Percentiles rank a stretch among this genome's conserved stretches.
Conservation (phyloP, 2,113 vertebrate species). For the Myiozetetes cayanensis region DNA sequence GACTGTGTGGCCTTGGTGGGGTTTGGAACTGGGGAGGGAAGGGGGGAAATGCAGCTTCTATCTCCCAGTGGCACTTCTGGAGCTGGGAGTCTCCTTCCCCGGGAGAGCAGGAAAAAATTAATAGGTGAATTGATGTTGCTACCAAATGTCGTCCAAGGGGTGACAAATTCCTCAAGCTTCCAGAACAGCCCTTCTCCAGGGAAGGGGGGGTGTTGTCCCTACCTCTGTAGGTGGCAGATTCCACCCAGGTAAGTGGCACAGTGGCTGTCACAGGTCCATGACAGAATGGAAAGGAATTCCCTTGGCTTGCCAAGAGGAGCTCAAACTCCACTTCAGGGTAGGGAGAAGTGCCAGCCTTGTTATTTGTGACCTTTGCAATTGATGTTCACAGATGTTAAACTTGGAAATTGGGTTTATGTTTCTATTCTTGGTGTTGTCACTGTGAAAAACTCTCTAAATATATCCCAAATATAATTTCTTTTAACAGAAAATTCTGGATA, state of each 20-base stretch:
- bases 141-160: background rate
- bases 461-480: background rate
- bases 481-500: constrained; percentile 80
- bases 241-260: background rate
- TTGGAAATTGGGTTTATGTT: background rate
- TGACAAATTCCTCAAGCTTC: background rate
- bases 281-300: background rate
- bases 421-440: background rate
- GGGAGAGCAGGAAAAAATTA: background rate
- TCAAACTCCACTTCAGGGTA: fast-evolving
- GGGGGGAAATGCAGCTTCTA: background rate
- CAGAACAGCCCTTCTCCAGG: background rate
- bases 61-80: background rate
- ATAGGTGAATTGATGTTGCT: background rate
- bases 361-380: background rate
- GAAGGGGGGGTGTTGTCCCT: background rate
- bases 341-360: background rate
- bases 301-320: background rate
- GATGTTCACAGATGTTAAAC: background rate
- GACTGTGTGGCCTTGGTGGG: background rate
- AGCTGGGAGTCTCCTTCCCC: background rate
- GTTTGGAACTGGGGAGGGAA: background rate
- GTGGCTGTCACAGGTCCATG: fast-evolving
- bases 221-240: background rate
- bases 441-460: background rate